Percentiles rank a stretch among this genome's conserved stretches.
These are phyloP conservation scores for Tetranychus truncatus DNA, from an alignment of 2,888 invertebrate genomes.

Conservation along the genomic window DNA sequence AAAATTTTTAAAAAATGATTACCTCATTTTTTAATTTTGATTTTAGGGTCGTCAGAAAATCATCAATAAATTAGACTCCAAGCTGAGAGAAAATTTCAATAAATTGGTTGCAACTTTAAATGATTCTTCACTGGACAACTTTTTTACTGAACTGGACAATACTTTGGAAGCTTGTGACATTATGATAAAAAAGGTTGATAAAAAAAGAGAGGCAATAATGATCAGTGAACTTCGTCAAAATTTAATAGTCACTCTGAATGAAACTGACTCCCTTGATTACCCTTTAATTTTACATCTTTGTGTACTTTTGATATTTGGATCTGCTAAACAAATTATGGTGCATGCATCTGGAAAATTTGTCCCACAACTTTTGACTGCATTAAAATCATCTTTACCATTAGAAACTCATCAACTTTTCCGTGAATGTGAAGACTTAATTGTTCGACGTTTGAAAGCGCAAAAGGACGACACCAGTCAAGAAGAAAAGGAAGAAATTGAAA, in stretches of 20 bases:
- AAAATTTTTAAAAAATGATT: background rate
- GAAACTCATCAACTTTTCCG: conserved; percentile 47
- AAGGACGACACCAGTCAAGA: conserved; percentile 37
- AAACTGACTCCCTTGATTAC: conserved; percentile 41
- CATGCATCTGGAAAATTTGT: conserved; percentile 89
- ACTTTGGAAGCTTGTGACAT: conserved; percentile 41
- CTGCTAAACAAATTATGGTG: conserved; percentile 57
- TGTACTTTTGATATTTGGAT: conserved; percentile 57
- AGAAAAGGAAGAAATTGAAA: conserved; percentile 36
- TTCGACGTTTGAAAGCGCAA: conserved; percentile 33
- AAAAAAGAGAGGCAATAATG: conserved; percentile 54
- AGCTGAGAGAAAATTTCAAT: conserved; percentile 46
- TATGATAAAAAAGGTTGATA: conserved; percentile 69
- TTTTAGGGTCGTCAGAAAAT: conserved; percentile 23
- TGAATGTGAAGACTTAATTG: conserved; percentile 51
- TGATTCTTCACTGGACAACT: conserved; percentile 54
- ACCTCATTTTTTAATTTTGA: background rate
- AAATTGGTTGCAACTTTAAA: conserved; percentile 50
- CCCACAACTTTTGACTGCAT: conserved; percentile 51
- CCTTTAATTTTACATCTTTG: conserved; percentile 59
- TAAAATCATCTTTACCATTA: conserved; percentile 48
- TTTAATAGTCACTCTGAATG: conserved; percentile 53
- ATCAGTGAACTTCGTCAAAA: conserved; percentile 62
- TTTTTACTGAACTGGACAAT: conserved; percentile 52
- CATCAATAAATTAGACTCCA: conserved; percentile 30